Conservation (phyloP, 1,140 invertebrate species). For the Rhysida immarginata region DNA sequence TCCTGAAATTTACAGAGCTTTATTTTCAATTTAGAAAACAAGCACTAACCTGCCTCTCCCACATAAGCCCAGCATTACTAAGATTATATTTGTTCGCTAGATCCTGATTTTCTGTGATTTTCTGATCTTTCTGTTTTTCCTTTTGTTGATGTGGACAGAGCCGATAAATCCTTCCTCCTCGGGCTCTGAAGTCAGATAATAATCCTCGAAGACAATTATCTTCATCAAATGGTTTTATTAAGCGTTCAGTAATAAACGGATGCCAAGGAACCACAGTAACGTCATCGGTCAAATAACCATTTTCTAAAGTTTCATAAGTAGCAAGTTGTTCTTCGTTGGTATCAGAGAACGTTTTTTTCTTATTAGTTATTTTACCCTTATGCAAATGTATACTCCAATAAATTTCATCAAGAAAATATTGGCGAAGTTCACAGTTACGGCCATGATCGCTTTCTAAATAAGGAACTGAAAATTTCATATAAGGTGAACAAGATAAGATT, state of each 20-base stretch:
- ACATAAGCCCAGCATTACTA: conserved; percentile 13
- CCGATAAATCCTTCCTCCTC: conserved; percentile 49
- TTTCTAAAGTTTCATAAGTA: neutral
- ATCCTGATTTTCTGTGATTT: neutral
- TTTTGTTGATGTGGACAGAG: conserved; percentile 18
- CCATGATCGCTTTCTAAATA: conserved; percentile 75
- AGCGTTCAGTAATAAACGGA: conserved; percentile 50
- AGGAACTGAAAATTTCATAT: conserved; percentile 65
- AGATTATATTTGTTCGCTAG: neutral
- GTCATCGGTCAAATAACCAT: conserved; percentile 3
- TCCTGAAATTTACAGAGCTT: neutral
- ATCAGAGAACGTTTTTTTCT: neutral
- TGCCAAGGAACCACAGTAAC: conserved; percentile 34
- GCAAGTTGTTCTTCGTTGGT: neutral
- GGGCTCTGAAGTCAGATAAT: conserved; percentile 70
- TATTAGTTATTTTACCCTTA: conserved; percentile 9
- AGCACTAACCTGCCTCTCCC: conserved; percentile 13
- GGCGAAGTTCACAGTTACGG: conserved; percentile 52
- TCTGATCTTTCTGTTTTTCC: conserved; percentile 12
- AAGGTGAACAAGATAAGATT: conserved; percentile 70
- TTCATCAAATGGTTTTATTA: conserved; percentile 43
- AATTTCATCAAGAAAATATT: conserved; percentile 61
- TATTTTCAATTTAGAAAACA: neutral
- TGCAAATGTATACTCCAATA: conserved; percentile 47
- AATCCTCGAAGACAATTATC: conserved; percentile 40